Evolutionary conservation across 2,113 vertebrate genomes (phyloP).

Genomic region (Alexandromys fortis): DNA sequence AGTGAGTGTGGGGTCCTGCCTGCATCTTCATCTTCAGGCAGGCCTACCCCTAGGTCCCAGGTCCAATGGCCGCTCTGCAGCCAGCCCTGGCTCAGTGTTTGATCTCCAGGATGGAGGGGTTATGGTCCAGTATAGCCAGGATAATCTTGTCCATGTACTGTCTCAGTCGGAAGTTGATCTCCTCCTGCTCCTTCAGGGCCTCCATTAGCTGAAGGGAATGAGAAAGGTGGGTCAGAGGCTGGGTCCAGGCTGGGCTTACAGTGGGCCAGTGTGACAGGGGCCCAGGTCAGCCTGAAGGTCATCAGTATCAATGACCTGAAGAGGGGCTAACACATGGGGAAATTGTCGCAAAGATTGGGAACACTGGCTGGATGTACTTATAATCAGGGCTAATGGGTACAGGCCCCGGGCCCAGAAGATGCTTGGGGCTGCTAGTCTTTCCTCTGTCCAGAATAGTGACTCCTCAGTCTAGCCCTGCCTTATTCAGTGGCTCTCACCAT

Average conservation of each 20-base stretch:
- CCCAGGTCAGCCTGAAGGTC: background rate
- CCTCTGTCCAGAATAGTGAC: background rate
- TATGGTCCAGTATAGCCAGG: constrained; percentile 97
- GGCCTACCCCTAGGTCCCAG: constrained; percentile 64
- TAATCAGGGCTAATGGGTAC: background rate
- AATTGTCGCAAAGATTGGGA: background rate
- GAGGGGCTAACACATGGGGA: background rate
- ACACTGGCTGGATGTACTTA: background rate
- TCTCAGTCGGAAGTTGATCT: constrained; percentile 95
- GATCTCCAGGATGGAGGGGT: constrained; percentile 98
- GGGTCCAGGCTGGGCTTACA: background rate
- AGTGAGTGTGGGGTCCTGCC: constrained; percentile 79
- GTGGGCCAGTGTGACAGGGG: background rate
- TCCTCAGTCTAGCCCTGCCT: background rate
- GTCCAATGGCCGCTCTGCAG: constrained; percentile 42
- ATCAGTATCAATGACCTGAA: background rate
- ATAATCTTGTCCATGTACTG: constrained; percentile 99
- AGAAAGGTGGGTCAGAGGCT: constrained; percentile 28
- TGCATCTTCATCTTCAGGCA: constrained; percentile 60
- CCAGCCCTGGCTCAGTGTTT: constrained; percentile 88
- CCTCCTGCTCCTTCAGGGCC: constrained; percentile 97
- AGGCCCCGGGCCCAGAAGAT: background rate
- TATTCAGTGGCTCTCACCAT: accelerated
- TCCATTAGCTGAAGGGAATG: constrained; percentile 93
- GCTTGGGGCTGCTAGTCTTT: background rate